phyloP scores from a whole-genome alignment of 2,797 vertebrate species.

The Anisognathus igniventris region DNA sequence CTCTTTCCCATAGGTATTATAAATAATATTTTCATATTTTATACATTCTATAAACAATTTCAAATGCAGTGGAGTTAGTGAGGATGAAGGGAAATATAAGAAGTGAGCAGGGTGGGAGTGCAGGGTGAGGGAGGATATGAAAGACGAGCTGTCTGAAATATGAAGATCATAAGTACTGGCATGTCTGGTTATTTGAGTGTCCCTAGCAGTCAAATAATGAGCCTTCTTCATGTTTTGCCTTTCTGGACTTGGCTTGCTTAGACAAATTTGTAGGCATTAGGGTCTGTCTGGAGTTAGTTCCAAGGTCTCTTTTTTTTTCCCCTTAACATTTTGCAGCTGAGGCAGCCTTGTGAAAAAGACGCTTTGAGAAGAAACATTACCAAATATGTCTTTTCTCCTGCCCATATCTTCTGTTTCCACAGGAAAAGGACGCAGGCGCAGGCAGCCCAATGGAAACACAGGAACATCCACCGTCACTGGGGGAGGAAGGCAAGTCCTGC shows the following conservation, averaged over 20 bases:
- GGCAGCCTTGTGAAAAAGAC: conserved; percentile 68
- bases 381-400: conserved; percentile 79
- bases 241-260: conserved; percentile 72
- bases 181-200: conserved; percentile 73
- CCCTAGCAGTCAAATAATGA: conserved; percentile 73
- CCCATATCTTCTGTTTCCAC: conserved; percentile 74
- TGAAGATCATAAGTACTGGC: conserved; percentile 67
- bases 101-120: conserved; percentile 31
- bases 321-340: conserved; percentile 77
- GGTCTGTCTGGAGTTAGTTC: conserved; percentile 81
- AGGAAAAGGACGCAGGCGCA: conserved; percentile 65
- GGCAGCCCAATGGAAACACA: conserved; percentile 50
- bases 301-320: conserved; percentile 68
- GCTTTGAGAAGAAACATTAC: conserved; percentile 73
- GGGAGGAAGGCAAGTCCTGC: conserved; percentile 10
- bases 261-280: conserved; percentile 78
- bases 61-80: neutral
- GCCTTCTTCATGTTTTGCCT: conserved; percentile 76
- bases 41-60: conserved; percentile 50
- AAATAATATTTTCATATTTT: conserved; percentile 66
- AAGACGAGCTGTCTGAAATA: conserved; percentile 64
- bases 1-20: conserved; percentile 46
- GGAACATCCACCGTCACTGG: neutral
- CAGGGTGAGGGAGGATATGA: conserved; percentile 57
- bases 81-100: conserved; percentile 60